Base-by-base conservation (phyloP, 1,140 invertebrate genomes). In the Heliconius hermathena region DNA sequence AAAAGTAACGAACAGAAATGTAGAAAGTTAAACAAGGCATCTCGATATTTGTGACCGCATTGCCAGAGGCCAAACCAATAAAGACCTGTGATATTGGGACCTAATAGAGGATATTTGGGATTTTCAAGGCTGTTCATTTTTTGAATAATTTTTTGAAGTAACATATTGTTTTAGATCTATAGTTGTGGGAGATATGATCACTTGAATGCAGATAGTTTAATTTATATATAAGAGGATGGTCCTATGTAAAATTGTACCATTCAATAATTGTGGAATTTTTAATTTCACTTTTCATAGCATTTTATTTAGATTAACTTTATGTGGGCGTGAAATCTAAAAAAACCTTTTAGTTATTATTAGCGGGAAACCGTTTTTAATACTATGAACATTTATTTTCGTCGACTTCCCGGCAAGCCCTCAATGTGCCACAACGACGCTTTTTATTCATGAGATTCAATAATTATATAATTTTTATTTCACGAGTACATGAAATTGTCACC, bases 1-100 rank as follows among this genome's bases (percentile, higher is more conserved):
- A 91, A 91, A 11, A 90, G 9, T 9, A 88, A 8, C 1, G 86
- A 84, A 26, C 18, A 77, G 33, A 85, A 73, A 74, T 91, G 86
- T 57, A 89, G 38, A 70, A 80, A 54, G 66, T 86, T 85, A 60
- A 83, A 90, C 20, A 78, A 38, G 54, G 66, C 71, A 22, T 83
- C 82, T 1, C 81, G 79, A 16, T 85, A 81, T 76, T 81, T 87
- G 74, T 75, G 81, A 11, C 81, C 83, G 29, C 80, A 82, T 77
- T 87, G 83, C 84, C 87, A 89, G 22, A 91, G 77, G 13, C 90
- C 91, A 71, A 91, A 89, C 54, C 87, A 84, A 83, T 85, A 85
- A 73, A 93, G 83, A 9, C 83, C 87, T 81, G 85, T 88, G 75
- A 93, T 81, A 71, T 91, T 90, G 29, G 90, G 90, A 8, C 89